A percentile compares a stretch with the other conserved stretches of the same genome.
Conservation (phyloP, 1,140 invertebrate species). For the Eurytemora carolleeae region DNA sequence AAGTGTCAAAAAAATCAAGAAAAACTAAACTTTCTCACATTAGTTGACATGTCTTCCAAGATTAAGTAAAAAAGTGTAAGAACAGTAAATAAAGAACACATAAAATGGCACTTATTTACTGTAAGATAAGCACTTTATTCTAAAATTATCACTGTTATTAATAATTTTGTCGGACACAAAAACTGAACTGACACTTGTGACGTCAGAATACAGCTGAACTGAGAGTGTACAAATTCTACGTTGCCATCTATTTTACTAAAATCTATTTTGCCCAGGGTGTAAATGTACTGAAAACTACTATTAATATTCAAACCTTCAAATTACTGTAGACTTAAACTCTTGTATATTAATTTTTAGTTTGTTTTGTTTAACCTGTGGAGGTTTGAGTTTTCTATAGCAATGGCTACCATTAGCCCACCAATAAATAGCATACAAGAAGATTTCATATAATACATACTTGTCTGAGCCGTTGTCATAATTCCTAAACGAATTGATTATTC, state of each 20-base stretch:
- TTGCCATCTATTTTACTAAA: neutral
- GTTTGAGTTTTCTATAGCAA: constrained; percentile 23
- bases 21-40: too few species aligned
- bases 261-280: neutral
- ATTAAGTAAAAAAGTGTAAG: too few species aligned
- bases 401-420: constrained; percentile 22
- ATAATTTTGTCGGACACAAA: too few species aligned
- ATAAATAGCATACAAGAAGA: constrained; percentile 23
- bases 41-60: too few species aligned
- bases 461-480: constrained; percentile 20
- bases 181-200: too few species aligned
- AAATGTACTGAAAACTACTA: neutral
- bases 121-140: too few species aligned
- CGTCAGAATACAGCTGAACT: too few species aligned
- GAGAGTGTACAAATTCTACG: too few species aligned
- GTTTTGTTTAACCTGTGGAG: constrained; percentile 23
- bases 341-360: neutral
- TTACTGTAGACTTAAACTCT: neutral
- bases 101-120: too few species aligned
- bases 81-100: too few species aligned
- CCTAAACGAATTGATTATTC: constrained; percentile 17
- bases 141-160: too few species aligned
- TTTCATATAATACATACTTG: constrained; percentile 18
- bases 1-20: too few species aligned
- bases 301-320: neutral